Base-by-base conservation (phyloP, 2,113 vertebrate genomes). In the Suricata suricatta region DNA sequence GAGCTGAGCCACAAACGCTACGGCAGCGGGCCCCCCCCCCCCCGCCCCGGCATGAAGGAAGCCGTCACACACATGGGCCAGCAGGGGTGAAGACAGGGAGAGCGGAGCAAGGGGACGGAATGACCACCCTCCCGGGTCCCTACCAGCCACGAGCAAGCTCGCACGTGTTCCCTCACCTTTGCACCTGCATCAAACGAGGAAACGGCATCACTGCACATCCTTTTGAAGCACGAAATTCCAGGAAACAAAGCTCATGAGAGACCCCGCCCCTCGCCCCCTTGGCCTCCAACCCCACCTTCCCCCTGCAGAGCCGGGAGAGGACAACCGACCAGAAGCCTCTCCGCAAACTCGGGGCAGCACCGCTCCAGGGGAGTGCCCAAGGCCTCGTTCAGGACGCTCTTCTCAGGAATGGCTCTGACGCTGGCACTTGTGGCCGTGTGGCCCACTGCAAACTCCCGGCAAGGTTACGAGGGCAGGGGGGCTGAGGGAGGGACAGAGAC, bases 121-220 rank as follows among this genome's bases (percentile, higher is more conserved):
- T 15, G 23, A 41, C 27, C 2, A 10, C 50, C 71, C 29, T 11
- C 44, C 27, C 27, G 63, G 35, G n/a, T 41, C 29, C 57, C 54
- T 64, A 12, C 6, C 11, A 16, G 8, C 63, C n/a, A 47, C 6
- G 0, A 23, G 31, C 0, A 13, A 52, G 29, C n/a, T 44, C 16
- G 4, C 9, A 60, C 6, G 0, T 7, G 21, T 14, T 29, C 50
- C 50, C 16, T 74, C 35, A 21, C 7, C 52, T 87, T 44, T 21
- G 71, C 1, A 31, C 11, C 38, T 69, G 52, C 14, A 52, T 60
- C 76, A 74, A 86, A 86, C 6, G 35, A 47, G 33, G 14, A 86
- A 64, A 87, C 12, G 23, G 83, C n/a, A 71, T 82, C 38, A 52
- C 3, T 0, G 33, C 72, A 2, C 74, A n/a, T 9, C 29, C 44